These are phyloP conservation scores for Chironomus tepperi DNA, from an alignment of 1,140 invertebrate species.

Conservation along the genomic window DNA sequence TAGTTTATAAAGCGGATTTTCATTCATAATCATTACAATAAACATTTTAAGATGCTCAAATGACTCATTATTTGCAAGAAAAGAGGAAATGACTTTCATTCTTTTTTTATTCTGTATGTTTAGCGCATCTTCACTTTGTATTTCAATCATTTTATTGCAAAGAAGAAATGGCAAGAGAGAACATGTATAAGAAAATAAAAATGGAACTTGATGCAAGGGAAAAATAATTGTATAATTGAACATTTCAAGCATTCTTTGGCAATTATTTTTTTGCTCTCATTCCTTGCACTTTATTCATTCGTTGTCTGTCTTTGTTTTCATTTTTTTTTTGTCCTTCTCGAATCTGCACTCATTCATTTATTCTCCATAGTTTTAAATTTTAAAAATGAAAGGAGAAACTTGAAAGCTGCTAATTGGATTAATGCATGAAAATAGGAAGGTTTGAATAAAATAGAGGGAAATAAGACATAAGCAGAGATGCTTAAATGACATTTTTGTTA, in stretches of 20 bases:
- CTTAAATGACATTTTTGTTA: no score
- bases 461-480: no score
- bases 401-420: no score
- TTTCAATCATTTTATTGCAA: neutral
- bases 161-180: neutral
- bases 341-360: neutral
- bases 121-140: neutral
- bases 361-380: neutral
- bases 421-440: no score
- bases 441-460: no score
- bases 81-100: neutral
- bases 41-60: no score
- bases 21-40: no score
- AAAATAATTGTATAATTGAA: constrained; percentile 15
- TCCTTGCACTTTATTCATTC: no score
- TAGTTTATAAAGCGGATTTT: no score
- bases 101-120: neutral
- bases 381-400: no score
- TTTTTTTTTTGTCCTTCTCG: neutral
- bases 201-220: neutral
- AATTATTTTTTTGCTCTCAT: neutral
- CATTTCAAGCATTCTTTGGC: neutral
- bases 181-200: neutral
- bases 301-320: no score
- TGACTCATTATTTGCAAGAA: no score